Base-by-base conservation (phyloP, 2,113 vertebrate genomes). In the Nothoprocta perdicaria region DNA sequence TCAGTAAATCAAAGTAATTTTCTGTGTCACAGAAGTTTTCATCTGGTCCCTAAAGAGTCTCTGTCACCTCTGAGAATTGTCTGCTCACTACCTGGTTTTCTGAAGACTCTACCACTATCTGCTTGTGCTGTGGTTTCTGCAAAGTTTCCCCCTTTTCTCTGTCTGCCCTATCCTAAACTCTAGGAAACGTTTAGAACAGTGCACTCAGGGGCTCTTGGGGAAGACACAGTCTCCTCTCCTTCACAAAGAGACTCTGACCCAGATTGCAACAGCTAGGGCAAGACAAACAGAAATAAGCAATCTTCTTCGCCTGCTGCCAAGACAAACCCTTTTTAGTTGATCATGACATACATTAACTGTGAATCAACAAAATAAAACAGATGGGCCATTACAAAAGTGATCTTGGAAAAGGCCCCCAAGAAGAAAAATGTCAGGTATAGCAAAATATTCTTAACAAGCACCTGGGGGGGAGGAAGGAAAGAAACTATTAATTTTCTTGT, bases 401-500 rank as follows among this genome's bases (percentile, higher is more conserved):
- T 91, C 68, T 80, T 67, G 63, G 24, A 67, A 89, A 91, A 86
- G 57, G 35, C 38, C 52, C 92, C 60, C 33, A 66, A 65, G 57
- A 84, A 92, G 48, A 80, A 85, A 35, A 80, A 87, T 33, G 41
- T 85, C 75, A 94, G 90, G 66, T 93, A 83, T 7, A 86, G 76
- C 46, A 93, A 93, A 92, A 86, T 61, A 87, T 31, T 71, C 79
- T 63, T 93, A 95, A 94, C 41, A 76, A 94, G 89, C 65, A 78
- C 68, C 84, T 77, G 71, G 46, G 40, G 43, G 58, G 46, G 24
- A 93, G 65, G 62, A 45, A 77, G 68, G 41, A 88, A 80, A 60
- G 61, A 89, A 94, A 61, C 22, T 38, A 71, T 83, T 94, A 80
- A 83, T 92, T 92, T 88, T 80, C 73, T 46, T 85, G 57, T 52